Base-by-base conservation (phyloP, 2,888 invertebrate species). In the Diabrotica balteata region DNA sequence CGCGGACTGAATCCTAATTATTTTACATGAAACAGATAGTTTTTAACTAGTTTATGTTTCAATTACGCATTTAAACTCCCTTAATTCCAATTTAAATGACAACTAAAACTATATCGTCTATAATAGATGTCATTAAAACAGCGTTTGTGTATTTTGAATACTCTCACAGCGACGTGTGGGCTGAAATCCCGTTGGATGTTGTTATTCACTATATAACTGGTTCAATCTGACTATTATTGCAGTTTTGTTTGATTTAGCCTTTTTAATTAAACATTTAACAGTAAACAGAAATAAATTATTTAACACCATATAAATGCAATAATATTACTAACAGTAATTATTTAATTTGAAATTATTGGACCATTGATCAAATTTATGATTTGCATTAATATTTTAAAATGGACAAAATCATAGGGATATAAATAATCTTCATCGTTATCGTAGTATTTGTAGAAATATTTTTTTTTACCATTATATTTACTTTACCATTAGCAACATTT, bases 51-150 rank as follows among this genome's bases (percentile, higher is more conserved):
- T 57, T 63, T 63, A 57, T 57, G 55, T 63, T 63, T 63, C 63
- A 63, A 57, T 63, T 63, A 63, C 55, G 57, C 49, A 55, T 51
- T 63, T 63, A 22, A 57, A 57, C 63, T 63, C 63, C 57, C 63
- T 63, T 64, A 44, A 59, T 64, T 59, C 64, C 64, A 58, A 59
- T 64, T 59, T 59, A 51, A 50, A 46, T 52, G 64, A 64, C 64
- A 64, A 58, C 64, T 59, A 64, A 58, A 52, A 64, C 64, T 64
- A 53, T 58, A 64, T 58, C 10, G 58, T 58, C 58, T 46, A 59
- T 64, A 58, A 64, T 64, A 64, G 58, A 58, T 52, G 52, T 51
- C 58, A 64, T 64, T 64, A 64, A 64, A 64, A 64, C 58, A n/a
- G 58, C 50, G 46, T 64, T 58, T 64, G 52, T 58, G 32, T 58